phyloP scores from a whole-genome alignment of 2,888 invertebrate species.

The Caenorhabditis wallacei region DNA sequence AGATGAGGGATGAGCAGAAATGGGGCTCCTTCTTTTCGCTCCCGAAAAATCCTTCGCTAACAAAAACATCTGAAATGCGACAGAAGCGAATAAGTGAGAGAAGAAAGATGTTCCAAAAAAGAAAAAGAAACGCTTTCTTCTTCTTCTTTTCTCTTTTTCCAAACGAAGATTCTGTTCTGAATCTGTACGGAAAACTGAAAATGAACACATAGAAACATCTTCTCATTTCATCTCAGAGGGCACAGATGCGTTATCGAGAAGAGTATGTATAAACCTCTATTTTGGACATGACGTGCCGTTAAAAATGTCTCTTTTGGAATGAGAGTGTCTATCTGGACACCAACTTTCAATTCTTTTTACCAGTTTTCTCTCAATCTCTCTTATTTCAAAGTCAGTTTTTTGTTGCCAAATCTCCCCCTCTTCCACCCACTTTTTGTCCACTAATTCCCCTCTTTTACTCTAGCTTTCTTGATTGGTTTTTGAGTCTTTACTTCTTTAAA shows the following conservation, averaged over 20 bases:
- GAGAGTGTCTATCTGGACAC: conserved; percentile 45
- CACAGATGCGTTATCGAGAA: conserved; percentile 33
- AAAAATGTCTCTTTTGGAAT: conserved; percentile 36
- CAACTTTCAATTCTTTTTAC: conserved; percentile 10
- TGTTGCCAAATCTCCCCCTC: conserved; percentile 33
- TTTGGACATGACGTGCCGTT: conserved; percentile 49
- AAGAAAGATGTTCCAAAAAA: conserved; percentile 36
- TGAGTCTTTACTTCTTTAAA: conserved; percentile 27
- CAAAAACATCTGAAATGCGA: conserved; percentile 39
- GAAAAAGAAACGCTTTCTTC: conserved; percentile 5
- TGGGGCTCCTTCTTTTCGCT: conserved; percentile 33
- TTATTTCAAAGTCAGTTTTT: conserved; percentile 34
- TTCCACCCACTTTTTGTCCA: conserved; percentile 6
- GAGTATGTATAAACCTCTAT: conserved; percentile 18
- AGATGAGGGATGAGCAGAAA: conserved; percentile 37
- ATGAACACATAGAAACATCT: conserved; percentile 19
- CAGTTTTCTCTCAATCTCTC: conserved; percentile 30
- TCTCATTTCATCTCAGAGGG: conserved; percentile 36
- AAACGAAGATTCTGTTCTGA: conserved; percentile 8
- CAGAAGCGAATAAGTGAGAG: conserved; percentile 44
- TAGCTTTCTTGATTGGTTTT: conserved; percentile 34
- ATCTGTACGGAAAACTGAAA: neutral
- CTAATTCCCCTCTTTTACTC: conserved; percentile 27
- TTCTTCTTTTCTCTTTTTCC: neutral
- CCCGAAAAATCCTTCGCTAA: conserved; percentile 21